A percentile compares a stretch with the other conserved stretches of the same genome.
Evolutionary conservation across 2,888 invertebrate species (phyloP).

Genomic region (Endomychus coccineus): DNA sequence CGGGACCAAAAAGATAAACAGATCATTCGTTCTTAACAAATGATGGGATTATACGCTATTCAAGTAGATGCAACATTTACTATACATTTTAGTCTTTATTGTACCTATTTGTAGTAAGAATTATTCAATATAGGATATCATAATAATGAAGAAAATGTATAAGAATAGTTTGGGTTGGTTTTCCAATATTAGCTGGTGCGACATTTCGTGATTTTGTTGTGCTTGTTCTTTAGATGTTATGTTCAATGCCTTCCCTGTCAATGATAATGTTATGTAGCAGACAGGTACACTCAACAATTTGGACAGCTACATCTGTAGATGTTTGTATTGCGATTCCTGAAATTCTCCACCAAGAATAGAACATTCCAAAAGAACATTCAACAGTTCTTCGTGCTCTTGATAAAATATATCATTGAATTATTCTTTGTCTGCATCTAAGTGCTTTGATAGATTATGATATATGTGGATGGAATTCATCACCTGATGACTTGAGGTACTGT

Average conservation of each 20-base stretch:
- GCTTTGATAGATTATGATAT: background rate
- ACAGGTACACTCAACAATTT: conserved; percentile 2
- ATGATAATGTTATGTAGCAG: conserved; percentile 5
- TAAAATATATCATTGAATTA: conserved; percentile 4
- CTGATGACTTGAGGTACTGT: conserved; percentile 2
- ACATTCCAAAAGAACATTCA: conserved; percentile 6
- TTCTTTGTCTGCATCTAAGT: conserved; percentile 4
- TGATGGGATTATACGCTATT: too few relatives aligned
- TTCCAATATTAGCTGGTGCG: background rate
- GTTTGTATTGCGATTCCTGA: conserved; percentile 3
- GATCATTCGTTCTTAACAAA: background rate
- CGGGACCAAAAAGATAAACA: conserved; percentile 3
- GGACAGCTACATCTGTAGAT: conserved; percentile 1
- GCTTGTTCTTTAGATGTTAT: background rate
- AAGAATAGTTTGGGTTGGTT: background rate
- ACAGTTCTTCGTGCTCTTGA: conserved; percentile 8
- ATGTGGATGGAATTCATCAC: conserved; percentile 1
- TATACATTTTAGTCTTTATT: too few relatives aligned
- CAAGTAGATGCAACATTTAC: too few relatives aligned
- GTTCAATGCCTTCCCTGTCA: conserved; percentile 7
- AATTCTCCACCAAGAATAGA: conserved; percentile 5
- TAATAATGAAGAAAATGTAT: too few relatives aligned
- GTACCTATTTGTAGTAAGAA: too few relatives aligned
- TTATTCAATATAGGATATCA: too few relatives aligned
- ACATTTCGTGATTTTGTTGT: background rate